Conservation (phyloP, 2,888 invertebrate species). For the Eristalis tenax region DNA sequence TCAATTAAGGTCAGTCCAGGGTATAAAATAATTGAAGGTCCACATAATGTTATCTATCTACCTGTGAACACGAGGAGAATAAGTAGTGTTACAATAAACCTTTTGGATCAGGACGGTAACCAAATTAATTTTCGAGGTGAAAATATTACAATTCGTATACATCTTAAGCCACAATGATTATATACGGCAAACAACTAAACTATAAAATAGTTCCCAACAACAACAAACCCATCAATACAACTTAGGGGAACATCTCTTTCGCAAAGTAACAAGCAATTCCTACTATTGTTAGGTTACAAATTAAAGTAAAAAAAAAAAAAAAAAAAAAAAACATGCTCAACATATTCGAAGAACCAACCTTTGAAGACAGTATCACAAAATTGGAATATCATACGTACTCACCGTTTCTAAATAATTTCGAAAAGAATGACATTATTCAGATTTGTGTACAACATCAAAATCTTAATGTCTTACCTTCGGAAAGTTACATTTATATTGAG, state of each 20-base stretch:
- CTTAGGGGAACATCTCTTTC: background rate
- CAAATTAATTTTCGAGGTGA: constrained; percentile 76
- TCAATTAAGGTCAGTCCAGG: constrained; percentile 74
- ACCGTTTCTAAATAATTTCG: constrained; percentile 70
- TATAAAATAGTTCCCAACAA: background rate
- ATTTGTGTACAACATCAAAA: constrained; percentile 69
- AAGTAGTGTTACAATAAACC: constrained; percentile 74
- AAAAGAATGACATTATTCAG: constrained; percentile 75
- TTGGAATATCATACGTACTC: constrained; percentile 73
- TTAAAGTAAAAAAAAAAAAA: constrained; percentile 46
- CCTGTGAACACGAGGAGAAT: constrained; percentile 74
- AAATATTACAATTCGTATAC: constrained; percentile 74
- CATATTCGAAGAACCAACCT: constrained; percentile 28
- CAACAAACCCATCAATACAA: background rate
- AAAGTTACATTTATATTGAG: constrained; percentile 73
- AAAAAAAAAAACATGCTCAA: constrained; percentile 66
- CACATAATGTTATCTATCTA: constrained; percentile 76
- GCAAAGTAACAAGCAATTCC: constrained; percentile 38
- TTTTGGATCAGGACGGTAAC: constrained; percentile 75
- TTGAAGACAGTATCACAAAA: constrained; percentile 70
- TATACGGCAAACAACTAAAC: background rate
- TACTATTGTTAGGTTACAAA: constrained; percentile 50
- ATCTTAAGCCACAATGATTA: constrained; percentile 55
- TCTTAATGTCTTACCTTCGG: constrained; percentile 70
- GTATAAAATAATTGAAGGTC: constrained; percentile 77